These are phyloP conservation scores for Parnassius orleans DNA, from an alignment of 2,888 invertebrate genomes.

Conservation along the genomic window DNA sequence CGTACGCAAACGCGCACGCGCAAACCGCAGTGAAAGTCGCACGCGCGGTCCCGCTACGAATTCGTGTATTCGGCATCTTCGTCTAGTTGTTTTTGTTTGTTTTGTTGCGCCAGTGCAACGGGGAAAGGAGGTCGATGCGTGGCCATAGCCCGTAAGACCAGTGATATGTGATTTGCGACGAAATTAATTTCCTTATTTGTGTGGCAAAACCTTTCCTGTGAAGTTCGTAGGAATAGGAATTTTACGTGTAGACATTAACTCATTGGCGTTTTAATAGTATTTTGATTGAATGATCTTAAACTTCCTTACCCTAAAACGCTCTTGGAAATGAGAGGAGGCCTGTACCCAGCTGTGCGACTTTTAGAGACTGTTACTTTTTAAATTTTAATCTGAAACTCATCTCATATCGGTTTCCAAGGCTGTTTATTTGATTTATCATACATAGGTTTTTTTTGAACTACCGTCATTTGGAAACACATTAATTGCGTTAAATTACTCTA, in stretches of 20 bases:
- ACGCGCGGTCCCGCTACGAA: constrained; percentile 64
- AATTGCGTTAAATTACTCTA: constrained; percentile 1
- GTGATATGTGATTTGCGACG: constrained; percentile 56
- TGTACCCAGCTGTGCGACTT: no score
- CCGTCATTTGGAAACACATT: constrained; percentile 15
- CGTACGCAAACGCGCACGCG: constrained; percentile 59
- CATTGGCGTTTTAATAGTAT: no score
- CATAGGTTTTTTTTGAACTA: constrained; percentile 17
- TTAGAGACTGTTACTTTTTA: no score
- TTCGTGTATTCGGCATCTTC: constrained; percentile 70
- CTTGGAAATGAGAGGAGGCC: no score
- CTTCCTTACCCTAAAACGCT: no score
- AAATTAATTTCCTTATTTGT: constrained; percentile 52
- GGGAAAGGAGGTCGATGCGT: constrained; percentile 77
- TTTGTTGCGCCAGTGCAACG: constrained; percentile 74
- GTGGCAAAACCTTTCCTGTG: constrained; percentile 49
- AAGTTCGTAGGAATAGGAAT: constrained; percentile 4
- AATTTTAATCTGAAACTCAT: no score
- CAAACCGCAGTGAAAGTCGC: constrained; percentile 68
- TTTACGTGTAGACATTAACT: no score
- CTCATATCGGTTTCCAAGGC: no score
- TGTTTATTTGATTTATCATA: no score
- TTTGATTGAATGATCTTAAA: no score
- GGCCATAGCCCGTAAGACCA: constrained; percentile 60
- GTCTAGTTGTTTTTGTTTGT: constrained; percentile 76